Evolutionary conservation across 1,140 invertebrate genomes (phyloP), one percentile per base, ranked within the genome.

Genomic region (Mercenaria mercenaria): DNA sequence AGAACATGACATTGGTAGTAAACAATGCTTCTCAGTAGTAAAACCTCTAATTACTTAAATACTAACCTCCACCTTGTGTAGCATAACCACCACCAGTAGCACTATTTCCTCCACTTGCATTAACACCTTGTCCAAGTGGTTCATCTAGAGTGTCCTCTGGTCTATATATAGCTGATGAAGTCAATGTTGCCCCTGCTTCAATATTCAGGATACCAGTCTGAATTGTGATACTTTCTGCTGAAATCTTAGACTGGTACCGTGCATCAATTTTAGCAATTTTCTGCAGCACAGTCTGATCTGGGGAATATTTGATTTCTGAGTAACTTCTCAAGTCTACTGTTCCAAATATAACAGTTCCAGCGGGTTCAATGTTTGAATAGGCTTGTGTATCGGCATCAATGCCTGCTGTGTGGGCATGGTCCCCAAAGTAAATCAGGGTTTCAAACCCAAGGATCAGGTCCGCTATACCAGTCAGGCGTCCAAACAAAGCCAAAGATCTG

Each of bases 51-150:
- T 47, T 47, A 47, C n/a, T n/a, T n/a, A 47, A 4, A 26, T 91
- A 92, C 29, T 86, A 23, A 80, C 89, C 91, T 64, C 94, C 94
- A 23, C 94, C 94, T 34, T 76, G 56, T 67, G 91, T 92, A 37
- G 94, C 94, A 92, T 93, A 91, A 0, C 94, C 94, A 56, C 86
- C 93, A 23, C 94, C 94, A 32, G 93, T 92, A 0, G 72, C 85
- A 43, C 41, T 8, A 50, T 76, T 76, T 20, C 76, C 47, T 37
- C 47, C 29, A 23, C 29, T 32, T n/a, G 76, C 86, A 87, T 61
- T 72, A 0, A 82, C 50, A 20, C 94, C 94, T 29, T 72, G 29
- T 18, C 94, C 94, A 43, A 76, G 23, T 10, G 69, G 32, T 34
- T 85, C 81, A 83, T 94, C 92, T 26, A 93, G 59, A 34, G 89